A percentile compares a stretch with the other conserved stretches of the same genome.
phyloP scores from a whole-genome alignment of 2,797 vertebrate species.

The Pantherophis vulpinus region DNA sequence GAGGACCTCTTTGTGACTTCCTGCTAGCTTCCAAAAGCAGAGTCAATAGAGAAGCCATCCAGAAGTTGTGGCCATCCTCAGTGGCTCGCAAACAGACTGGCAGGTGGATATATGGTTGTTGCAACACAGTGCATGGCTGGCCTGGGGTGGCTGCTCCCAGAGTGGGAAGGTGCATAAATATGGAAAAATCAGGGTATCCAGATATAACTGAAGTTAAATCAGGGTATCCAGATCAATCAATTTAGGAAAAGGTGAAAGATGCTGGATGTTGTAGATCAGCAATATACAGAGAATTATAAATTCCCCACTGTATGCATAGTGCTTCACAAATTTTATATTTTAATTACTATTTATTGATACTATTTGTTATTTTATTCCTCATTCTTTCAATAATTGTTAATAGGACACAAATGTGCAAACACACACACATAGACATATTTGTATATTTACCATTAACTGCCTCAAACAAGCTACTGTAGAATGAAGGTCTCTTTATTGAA shows the following conservation, averaged over 20 bases:
- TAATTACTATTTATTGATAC: not conserved
- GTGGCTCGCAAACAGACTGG: not conserved
- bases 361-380: not conserved
- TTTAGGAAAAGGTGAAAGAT: not conserved
- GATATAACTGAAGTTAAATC: not conserved
- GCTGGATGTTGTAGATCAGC: not conserved
- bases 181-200: not conserved
- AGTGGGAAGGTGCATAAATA: not conserved
- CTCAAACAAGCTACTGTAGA: not conserved
- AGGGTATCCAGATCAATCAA: not conserved
- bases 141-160: not conserved
- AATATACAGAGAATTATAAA: not conserved
- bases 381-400: not conserved
- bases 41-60: not conserved
- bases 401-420: not conserved
- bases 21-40: not conserved
- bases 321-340: not conserved
- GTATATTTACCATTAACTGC: not conserved
- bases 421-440: not conserved
- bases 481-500: not conserved
- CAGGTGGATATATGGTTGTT: not conserved
- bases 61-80: not conserved
- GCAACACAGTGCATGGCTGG: not conserved
- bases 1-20: not conserved
- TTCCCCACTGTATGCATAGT: not conserved